A percentile compares a stretch with the other conserved stretches of the same genome.
phyloP scores from a whole-genome alignment of 2,888 invertebrate genomes.

The Anthophora plumipes region DNA sequence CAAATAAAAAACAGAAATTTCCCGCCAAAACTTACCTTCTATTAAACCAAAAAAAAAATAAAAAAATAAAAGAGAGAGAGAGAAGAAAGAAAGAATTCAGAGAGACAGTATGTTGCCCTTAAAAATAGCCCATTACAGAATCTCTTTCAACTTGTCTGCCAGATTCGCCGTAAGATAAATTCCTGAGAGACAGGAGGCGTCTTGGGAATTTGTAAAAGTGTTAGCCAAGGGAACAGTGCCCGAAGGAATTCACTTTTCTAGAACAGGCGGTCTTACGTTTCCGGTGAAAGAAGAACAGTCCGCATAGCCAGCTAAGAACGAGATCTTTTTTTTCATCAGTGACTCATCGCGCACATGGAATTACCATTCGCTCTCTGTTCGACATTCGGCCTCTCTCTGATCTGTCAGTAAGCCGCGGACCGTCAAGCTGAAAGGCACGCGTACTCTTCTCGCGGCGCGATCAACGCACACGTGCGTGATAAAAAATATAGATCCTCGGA shows the following conservation, averaged over 20 bases:
- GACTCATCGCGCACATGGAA: slow-evolving; percentile 61
- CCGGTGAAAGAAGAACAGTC: slow-evolving; percentile 30
- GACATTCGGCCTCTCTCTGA: slow-evolving; percentile 36
- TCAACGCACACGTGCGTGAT: slow-evolving; percentile 48
- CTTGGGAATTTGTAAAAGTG: background rate
- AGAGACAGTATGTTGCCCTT: background rate
- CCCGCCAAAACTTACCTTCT: background rate
- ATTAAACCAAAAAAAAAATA: no score
- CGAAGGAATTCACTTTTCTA: slow-evolving; percentile 31
- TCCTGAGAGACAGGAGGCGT: background rate
- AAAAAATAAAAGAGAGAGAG: no score
- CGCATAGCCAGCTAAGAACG: background rate
- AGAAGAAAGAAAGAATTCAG: background rate
- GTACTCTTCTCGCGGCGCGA: slow-evolving; percentile 16
- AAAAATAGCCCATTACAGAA: background rate
- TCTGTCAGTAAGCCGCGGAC: slow-evolving; percentile 74
- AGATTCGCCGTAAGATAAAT: background rate
- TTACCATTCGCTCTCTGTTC: slow-evolving; percentile 59
- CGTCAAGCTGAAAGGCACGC: slow-evolving; percentile 65
- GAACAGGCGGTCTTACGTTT: slow-evolving; percentile 26
- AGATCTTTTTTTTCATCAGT: slow-evolving; percentile 48
- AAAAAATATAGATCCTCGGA: slow-evolving; percentile 17
- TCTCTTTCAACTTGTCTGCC: background rate
- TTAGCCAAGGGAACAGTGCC: background rate
- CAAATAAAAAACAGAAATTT: background rate